These are phyloP conservation scores for Venustaconcha ellipsiformis DNA, from an alignment of 1,140 invertebrate genomes.

Conservation along the genomic window DNA sequence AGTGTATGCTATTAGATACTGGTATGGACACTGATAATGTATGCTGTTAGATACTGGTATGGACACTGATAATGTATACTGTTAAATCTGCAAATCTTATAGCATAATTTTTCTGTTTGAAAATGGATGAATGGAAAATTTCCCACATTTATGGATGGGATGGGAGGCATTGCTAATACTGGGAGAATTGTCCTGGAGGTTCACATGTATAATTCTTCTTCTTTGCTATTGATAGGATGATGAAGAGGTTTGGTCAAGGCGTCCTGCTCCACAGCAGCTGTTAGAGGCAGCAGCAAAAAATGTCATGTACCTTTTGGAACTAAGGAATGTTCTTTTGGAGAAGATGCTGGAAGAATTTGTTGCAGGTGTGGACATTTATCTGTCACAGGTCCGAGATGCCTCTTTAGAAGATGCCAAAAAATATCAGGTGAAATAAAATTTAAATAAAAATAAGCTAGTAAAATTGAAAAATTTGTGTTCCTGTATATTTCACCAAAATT, in stretches of 20 bases:
- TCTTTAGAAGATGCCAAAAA: slow-evolving; percentile 35
- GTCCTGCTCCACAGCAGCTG: slow-evolving; percentile 37
- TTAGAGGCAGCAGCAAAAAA: slow-evolving; percentile 43
- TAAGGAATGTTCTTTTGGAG: slow-evolving; percentile 43
- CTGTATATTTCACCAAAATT: background rate
- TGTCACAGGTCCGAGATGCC: slow-evolving; percentile 43
- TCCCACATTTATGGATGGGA: no score
- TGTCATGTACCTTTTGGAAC: slow-evolving; percentile 38
- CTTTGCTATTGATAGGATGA: slow-evolving; percentile 37
- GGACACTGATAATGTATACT: no score
- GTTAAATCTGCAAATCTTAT: no score
- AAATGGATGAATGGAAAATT: no score
- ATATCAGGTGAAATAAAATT: slow-evolving; percentile 30
- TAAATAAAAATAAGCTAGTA: background rate
- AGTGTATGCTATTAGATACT: no score
- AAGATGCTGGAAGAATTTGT: slow-evolving; percentile 53
- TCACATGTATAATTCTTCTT: background rate
- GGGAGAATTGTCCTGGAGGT: no score
- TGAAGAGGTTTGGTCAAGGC: slow-evolving; percentile 40
- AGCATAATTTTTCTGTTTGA: no score
- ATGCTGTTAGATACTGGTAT: no score
- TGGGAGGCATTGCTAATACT: no score
- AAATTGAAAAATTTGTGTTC: background rate
- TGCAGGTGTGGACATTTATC: slow-evolving; percentile 53
- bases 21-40: no score